Evolutionary conservation across 2,888 invertebrate species (phyloP).

Genomic region (Cryptosula pallasiana): DNA sequence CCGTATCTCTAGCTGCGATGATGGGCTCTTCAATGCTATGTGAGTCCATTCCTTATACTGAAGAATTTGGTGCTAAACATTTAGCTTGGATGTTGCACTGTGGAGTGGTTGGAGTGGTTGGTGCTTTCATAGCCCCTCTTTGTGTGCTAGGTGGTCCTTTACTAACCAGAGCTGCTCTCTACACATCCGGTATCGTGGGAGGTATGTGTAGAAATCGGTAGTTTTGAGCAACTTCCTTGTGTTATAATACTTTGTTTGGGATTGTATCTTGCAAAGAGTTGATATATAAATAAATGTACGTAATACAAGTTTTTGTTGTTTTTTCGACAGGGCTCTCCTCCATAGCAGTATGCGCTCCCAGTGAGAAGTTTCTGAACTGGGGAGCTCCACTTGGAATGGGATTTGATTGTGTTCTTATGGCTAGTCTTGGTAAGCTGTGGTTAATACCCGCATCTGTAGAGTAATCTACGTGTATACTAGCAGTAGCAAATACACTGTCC

Average conservation of each 20-base stretch:
- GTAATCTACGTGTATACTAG: too few species aligned
- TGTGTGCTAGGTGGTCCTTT: slow-evolving; percentile 87
- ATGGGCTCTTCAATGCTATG: slow-evolving; percentile 82
- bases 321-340: slow-evolving; percentile 71
- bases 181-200: slow-evolving; percentile 91
- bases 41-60: slow-evolving; percentile 80
- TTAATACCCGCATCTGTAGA: too few species aligned
- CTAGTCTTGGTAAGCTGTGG: slow-evolving; percentile 72
- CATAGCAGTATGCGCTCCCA: slow-evolving; percentile 91
- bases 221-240: too few species aligned
- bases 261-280: too few species aligned
- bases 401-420: slow-evolving; percentile 87
- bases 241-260: too few species aligned
- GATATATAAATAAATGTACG: too few species aligned
- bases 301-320: too few species aligned
- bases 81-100: slow-evolving; percentile 62
- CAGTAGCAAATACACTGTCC: too few species aligned
- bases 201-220: too few species aligned
- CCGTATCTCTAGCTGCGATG: slow-evolving; percentile 75
- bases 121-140: slow-evolving; percentile 85
- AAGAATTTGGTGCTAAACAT: slow-evolving; percentile 59
- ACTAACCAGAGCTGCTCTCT: slow-evolving; percentile 80
- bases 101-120: slow-evolving; percentile 83
- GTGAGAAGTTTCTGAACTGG: slow-evolving; percentile 91
- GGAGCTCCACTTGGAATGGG: slow-evolving; percentile 94